Percentiles rank a stretch among this genome's conserved stretches.
phyloP scores from a whole-genome alignment of 37 sponge, comb jelly and placozoan genomes.

The Tethya wilhelma region DNA sequence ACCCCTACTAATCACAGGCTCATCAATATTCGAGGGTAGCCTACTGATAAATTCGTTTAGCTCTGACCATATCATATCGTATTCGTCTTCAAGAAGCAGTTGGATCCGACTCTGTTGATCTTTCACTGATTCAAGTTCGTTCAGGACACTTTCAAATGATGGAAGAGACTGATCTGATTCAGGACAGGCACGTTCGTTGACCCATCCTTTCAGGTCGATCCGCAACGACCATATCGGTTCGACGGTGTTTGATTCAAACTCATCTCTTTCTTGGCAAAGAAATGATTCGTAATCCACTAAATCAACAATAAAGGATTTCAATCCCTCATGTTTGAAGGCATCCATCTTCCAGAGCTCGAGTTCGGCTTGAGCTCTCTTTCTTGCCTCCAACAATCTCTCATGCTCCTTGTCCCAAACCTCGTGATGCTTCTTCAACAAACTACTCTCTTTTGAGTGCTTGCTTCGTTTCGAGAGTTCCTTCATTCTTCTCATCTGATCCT shows the following conservation, averaged over 20 bases:
- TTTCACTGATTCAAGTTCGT: constrained; percentile 19
- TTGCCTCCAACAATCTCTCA: neutral
- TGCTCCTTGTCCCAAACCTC: constrained; percentile 69
- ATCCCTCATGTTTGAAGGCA: neutral
- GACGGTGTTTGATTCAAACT: constrained; percentile 35
- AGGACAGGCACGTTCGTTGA: neutral
- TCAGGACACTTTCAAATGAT: neutral
- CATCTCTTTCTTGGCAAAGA: constrained; percentile 28
- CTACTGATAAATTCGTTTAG: neutral
- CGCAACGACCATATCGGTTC: constrained; percentile 16
- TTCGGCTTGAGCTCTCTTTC: neutral
- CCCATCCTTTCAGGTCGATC: constrained; percentile 25
- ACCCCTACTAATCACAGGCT: neutral
- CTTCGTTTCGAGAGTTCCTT: constrained; percentile 28
- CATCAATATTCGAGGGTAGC: neutral
- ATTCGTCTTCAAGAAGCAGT: constrained; percentile 2
- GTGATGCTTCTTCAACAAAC: constrained; percentile 53
- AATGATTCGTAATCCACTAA: constrained; percentile 9
- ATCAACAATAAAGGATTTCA: constrained; percentile 4
- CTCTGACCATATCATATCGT: neutral
- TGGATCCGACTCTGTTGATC: constrained; percentile 6
- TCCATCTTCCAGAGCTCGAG: constrained; percentile 27
- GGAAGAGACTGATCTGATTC: neutral
- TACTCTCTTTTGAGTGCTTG: constrained; percentile 27
- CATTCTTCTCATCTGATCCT: constrained; percentile 4